These are phyloP conservation scores for Lineus longissimus DNA, from an alignment of 1,140 invertebrate species.

Conservation along the genomic window DNA sequence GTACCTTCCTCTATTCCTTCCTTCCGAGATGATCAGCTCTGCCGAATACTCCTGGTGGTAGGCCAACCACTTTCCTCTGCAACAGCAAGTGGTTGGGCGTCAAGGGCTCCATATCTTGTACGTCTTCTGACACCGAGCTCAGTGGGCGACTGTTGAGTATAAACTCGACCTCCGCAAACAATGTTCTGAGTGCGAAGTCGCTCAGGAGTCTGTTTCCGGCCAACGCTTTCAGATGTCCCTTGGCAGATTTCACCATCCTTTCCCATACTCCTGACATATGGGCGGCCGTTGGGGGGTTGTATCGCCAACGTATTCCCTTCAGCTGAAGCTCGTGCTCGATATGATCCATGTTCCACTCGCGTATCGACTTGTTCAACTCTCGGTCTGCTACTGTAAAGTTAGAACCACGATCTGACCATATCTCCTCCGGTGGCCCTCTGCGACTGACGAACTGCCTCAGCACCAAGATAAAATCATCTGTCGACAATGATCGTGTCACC, in stretches of 20 bases:
- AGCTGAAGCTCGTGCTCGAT: no score
- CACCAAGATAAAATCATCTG: no score
- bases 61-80: constrained; percentile 7
- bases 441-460: no score
- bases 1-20: constrained; percentile 17
- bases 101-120: constrained; percentile 10
- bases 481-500: no score
- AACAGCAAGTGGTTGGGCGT: constrained; percentile 19
- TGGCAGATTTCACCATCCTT: constrained; percentile 18
- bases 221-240: constrained; percentile 6
- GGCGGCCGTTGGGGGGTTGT: constrained; percentile 5
- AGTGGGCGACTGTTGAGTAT: constrained; percentile 11
- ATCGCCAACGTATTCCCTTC: constrained; percentile 8
- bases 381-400: no score
- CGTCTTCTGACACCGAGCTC: constrained; percentile 9
- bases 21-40: constrained; percentile 8
- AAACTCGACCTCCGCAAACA: constrained; percentile 13
- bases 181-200: constrained; percentile 9
- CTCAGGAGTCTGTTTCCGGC: neutral
- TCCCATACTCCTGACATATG: constrained; percentile 18
- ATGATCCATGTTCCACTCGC: no score
- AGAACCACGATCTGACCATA: no score
- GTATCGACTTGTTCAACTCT: no score
- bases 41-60: no score
- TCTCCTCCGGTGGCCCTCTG: no score